Percentiles rank a stretch among this genome's conserved stretches.
Evolutionary conservation across 2,113 vertebrate genomes (phyloP).

Genomic region (Galbula dea): DNA sequence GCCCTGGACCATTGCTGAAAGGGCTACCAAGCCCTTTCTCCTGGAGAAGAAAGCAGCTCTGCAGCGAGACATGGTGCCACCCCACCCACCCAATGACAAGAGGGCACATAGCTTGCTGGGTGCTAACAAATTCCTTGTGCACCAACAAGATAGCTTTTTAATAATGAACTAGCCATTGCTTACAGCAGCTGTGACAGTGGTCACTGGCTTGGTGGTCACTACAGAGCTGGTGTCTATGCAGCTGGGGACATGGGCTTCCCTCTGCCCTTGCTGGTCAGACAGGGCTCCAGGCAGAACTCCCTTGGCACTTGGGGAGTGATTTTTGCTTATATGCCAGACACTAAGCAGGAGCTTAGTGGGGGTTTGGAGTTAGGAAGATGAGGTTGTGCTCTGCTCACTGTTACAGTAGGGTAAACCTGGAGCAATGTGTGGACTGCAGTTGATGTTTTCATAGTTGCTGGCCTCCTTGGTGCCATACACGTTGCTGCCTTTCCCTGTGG

Average conservation of each 20-base stretch:
- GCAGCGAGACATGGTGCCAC: background rate
- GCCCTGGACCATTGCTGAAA: background rate
- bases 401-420: background rate
- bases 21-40: background rate
- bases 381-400: background rate
- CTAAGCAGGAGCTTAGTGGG: background rate
- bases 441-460: background rate
- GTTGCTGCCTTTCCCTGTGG: background rate
- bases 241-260: background rate
- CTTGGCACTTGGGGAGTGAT: rapidly evolving
- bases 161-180: background rate
- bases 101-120: rapidly evolving
- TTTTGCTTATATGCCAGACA: background rate
- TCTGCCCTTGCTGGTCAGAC: background rate
- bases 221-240: background rate
- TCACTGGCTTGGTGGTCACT: background rate
- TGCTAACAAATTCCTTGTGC: background rate
- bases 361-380: background rate
- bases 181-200: background rate
- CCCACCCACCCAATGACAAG: rapidly evolving
- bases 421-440: background rate
- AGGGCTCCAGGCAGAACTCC: background rate
- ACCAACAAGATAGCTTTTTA: background rate
- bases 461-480: background rate
- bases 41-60: background rate